Conservation (phyloP, 1,140 invertebrate genomes). For the Temnothorax curvispinosus region DNA sequence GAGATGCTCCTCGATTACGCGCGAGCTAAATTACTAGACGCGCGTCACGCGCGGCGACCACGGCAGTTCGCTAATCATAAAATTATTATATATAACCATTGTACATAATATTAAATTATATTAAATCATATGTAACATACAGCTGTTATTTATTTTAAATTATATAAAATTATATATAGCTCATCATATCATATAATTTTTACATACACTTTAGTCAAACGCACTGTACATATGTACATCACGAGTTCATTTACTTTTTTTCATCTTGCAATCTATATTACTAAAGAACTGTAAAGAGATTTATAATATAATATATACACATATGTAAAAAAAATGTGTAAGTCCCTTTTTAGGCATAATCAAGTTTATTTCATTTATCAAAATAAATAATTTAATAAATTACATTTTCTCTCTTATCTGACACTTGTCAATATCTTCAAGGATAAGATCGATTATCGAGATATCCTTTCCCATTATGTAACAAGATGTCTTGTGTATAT, state of each 20-base stretch:
- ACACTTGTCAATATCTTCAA: conserved; percentile 62
- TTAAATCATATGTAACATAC: too few species aligned
- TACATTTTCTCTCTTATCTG: conserved; percentile 29
- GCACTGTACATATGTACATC: too few species aligned
- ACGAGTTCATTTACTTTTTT: background rate
- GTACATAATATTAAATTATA: too few species aligned
- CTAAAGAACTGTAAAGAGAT: too few species aligned
- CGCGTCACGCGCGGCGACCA: background rate
- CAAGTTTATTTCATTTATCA: conserved; percentile 25
- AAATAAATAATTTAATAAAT: conserved; percentile 38
- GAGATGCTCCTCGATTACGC: background rate
- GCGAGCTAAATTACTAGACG: background rate
- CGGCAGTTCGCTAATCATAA: background rate
- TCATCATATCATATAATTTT: too few species aligned
- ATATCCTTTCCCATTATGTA: conserved; percentile 76
- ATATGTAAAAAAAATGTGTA: background rate
- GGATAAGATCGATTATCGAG: conserved; percentile 80
- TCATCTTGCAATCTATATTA: background rate
- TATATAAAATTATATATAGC: too few species aligned
- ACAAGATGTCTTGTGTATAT: background rate
- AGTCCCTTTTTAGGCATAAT: background rate
- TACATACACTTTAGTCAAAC: too few species aligned
- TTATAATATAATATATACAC: background rate
- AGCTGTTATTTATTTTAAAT: too few species aligned
- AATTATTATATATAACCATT: background rate